phyloP scores from a whole-genome alignment of 2,797 vertebrate genomes.

The Typhlichthys subterraneus region DNA sequence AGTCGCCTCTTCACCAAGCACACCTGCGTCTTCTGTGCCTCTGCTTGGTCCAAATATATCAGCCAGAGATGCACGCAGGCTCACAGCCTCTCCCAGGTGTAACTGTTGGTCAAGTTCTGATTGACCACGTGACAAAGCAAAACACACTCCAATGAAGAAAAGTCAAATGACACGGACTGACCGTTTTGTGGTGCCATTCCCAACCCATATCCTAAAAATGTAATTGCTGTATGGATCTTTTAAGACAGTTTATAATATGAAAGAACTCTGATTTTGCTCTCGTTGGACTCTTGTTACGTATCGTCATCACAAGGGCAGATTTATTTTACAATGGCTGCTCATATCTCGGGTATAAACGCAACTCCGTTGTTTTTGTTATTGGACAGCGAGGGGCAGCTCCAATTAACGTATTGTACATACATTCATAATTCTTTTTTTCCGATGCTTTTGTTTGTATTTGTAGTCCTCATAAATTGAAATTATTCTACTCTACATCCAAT shows the following conservation, averaged over 20 bases:
- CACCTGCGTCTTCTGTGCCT: constrained; percentile 76
- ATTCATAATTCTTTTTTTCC: constrained; percentile 24
- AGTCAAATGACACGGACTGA: constrained; percentile 5
- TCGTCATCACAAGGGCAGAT: constrained; percentile 35
- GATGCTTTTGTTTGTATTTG: constrained; percentile 38
- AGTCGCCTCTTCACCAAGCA: constrained; percentile 71
- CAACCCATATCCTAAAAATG: constrained; percentile 38
- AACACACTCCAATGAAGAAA: constrained; percentile 52
- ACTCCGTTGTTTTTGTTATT: constrained; percentile 29
- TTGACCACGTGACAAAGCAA: constrained; percentile 37
- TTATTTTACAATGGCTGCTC: constrained; percentile 30
- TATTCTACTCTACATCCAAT: constrained; percentile 35
- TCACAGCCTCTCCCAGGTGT: not conserved
- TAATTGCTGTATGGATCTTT: constrained; percentile 21
- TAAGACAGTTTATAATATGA: constrained; percentile 31
- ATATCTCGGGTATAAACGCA: constrained; percentile 26
- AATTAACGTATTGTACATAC: constrained; percentile 40
- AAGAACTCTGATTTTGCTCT: constrained; percentile 13
- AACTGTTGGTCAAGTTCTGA: constrained; percentile 32
- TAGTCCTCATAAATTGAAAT: constrained; percentile 46
- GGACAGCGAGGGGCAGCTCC: constrained; percentile 56
- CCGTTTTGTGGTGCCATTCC: constrained; percentile 23
- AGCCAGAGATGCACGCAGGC: constrained; percentile 32
- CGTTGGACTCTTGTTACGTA: not conserved
- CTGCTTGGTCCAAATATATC: constrained; percentile 75